Conservation (phyloP, 2,888 invertebrate genomes). For the Lycaena phlaeas region DNA sequence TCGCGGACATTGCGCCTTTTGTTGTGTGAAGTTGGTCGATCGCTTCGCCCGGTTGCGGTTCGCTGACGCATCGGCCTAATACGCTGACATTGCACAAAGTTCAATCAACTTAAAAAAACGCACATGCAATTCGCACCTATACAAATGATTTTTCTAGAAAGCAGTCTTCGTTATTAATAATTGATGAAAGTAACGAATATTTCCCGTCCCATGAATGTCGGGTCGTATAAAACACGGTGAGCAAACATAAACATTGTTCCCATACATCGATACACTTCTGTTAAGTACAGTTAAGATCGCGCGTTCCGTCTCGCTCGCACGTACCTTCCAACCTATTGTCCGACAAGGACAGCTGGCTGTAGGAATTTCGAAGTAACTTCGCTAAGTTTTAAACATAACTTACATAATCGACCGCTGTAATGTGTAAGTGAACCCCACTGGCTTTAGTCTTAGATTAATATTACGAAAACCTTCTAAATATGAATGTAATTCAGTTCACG, state of each 20-base stretch:
- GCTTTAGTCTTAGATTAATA: too few relatives aligned
- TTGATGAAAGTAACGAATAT: too few relatives aligned
- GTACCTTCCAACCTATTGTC: conserved; percentile 8
- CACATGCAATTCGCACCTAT: conserved; percentile 16
- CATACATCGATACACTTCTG: conserved; percentile 13
- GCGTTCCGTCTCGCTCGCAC: conserved; percentile 16
- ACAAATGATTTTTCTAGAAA: too few relatives aligned
- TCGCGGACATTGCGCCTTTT: conserved; percentile 51
- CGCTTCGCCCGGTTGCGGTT: conserved; percentile 33
- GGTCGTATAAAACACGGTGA: not conserved
- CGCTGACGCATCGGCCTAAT: conserved; percentile 56
- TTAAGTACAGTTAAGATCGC: conserved; percentile 15
- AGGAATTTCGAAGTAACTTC: conserved; percentile 6
- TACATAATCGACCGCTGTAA: conserved; percentile 4
- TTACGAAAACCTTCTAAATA: too few relatives aligned
- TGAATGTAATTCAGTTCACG: too few relatives aligned
- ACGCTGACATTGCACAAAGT: conserved; percentile 49
- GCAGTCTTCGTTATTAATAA: too few relatives aligned
- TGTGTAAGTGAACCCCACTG: not conserved
- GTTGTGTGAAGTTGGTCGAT: conserved; percentile 48
- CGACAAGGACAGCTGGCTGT: conserved; percentile 14
- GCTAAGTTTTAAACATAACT: conserved; percentile 6
- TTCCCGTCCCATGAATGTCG: not conserved
- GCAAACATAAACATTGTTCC: conserved; percentile 7
- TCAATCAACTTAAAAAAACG: conserved; percentile 51